Evolutionary conservation across 2,797 vertebrate genomes (phyloP).

Genomic region (Sebastes taczanowskii): DNA sequence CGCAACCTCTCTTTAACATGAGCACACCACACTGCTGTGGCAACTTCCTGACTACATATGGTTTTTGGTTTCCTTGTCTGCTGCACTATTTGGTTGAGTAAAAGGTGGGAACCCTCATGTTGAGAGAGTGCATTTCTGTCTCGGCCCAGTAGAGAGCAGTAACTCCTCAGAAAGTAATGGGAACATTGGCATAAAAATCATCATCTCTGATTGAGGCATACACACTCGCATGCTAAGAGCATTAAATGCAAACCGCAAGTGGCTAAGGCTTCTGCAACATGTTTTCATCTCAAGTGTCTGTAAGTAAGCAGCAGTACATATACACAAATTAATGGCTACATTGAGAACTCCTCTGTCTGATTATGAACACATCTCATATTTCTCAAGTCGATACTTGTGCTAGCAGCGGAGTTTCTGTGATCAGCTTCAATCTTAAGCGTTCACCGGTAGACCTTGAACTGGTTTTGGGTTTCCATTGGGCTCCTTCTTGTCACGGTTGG

Average conservation of each 20-base stretch:
- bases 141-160: conserved; percentile 65
- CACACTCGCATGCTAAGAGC: conserved; percentile 65
- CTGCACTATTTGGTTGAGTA: conserved; percentile 17
- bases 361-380: conserved; percentile 4
- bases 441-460: conserved; percentile 49
- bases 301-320: conserved; percentile 46
- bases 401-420: neutral
- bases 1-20: neutral
- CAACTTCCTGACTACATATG: neutral
- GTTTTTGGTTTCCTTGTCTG: neutral
- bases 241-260: conserved; percentile 59
- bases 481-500: conserved; percentile 47
- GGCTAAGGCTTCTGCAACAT: conserved; percentile 49
- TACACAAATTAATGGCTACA: conserved; percentile 28
- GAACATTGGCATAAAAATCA: conserved; percentile 33
- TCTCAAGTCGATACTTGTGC: conserved; percentile 28
- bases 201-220: conserved; percentile 53
- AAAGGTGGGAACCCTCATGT: conserved; percentile 6
- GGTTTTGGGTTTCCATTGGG: conserved; percentile 73
- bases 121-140: conserved; percentile 50
- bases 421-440: conserved; percentile 44
- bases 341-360: conserved; percentile 18
- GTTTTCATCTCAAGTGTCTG: conserved; percentile 42
- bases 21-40: neutral
- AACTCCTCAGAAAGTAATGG: conserved; percentile 31